phyloP scores from a whole-genome alignment of 2,797 vertebrate species.

The Labeo calbasu region DNA sequence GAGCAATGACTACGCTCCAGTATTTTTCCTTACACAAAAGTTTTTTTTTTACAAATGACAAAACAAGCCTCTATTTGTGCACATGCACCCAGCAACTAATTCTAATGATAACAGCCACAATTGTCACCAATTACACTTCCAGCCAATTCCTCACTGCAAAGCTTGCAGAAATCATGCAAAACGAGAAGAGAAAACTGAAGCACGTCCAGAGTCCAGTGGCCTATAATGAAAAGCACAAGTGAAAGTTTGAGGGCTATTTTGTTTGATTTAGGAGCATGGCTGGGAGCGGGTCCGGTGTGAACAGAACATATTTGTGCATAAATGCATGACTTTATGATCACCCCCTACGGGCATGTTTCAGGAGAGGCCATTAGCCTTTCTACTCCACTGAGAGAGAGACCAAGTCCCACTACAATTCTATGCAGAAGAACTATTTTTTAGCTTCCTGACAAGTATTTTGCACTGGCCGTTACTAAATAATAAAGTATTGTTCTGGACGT shows the following conservation, averaged over 20 bases:
- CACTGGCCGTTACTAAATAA: conserved; percentile 27
- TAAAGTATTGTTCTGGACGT: conserved; percentile 2
- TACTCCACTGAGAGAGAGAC: conserved; percentile 33
- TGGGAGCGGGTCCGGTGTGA: conserved; percentile 39
- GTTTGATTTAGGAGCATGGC: conserved; percentile 45
- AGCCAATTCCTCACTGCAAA: background rate
- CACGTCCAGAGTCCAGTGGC: conserved; percentile 9
- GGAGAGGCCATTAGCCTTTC: conserved; percentile 48
- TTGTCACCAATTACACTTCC: conserved; percentile 17
- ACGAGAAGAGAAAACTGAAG: conserved; percentile 4
- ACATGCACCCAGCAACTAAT: conserved; percentile 9
- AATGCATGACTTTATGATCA: conserved; percentile 54
- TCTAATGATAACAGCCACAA: conserved; percentile 14
- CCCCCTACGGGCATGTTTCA: conserved; percentile 47
- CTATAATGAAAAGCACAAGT: conserved; percentile 32
- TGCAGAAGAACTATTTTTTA: conserved; percentile 13
- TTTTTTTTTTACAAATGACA: background rate
- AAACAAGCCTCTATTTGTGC: background rate
- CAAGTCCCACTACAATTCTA: conserved; percentile 5
- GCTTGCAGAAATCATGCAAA: conserved; percentile 4
- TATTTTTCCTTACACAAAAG: conserved; percentile 27
- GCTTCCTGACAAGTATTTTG: conserved; percentile 22
- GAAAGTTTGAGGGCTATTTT: conserved; percentile 44
- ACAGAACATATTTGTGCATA: conserved; percentile 49
- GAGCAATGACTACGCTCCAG: background rate